These are phyloP conservation scores for Cynopterus brachyotis DNA, from an alignment of 2,113 vertebrate genomes.

Conservation along the genomic window DNA sequence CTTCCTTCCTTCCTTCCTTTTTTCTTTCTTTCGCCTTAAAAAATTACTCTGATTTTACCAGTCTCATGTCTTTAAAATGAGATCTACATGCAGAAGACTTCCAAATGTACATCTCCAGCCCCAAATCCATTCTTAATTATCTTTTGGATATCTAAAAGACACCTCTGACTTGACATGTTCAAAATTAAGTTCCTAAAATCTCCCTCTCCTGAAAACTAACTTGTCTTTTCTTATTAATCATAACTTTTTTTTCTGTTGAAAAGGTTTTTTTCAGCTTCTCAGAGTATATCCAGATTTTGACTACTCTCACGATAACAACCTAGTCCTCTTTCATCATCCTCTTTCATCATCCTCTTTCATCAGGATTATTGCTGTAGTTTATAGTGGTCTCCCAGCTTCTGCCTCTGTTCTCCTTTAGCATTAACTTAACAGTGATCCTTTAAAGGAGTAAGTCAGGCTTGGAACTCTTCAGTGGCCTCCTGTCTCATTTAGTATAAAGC, in stretches of 20 bases:
- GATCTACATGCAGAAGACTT: background rate
- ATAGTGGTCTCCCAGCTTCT: background rate
- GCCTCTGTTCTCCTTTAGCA: background rate
- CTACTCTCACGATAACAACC: background rate
- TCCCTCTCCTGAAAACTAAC: background rate
- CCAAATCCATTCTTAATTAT: background rate
- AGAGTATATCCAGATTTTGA: background rate
- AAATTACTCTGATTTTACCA: background rate
- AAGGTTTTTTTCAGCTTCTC: background rate
- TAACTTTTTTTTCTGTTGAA: background rate
- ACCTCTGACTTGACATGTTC: background rate
- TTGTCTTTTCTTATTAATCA: background rate
- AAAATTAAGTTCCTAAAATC: background rate
- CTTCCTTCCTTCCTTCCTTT: background rate
- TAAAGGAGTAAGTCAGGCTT: background rate
- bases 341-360: background rate
- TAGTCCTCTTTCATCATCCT: background rate
- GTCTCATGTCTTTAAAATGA: background rate
- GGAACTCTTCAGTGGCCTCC: background rate
- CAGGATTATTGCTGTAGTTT: background rate
- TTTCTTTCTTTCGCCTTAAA: slow-evolving; percentile 19
- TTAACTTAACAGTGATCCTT: background rate
- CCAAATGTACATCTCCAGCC: background rate
- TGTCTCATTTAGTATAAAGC: background rate
- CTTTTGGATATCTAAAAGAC: background rate